A percentile compares a stretch with the other conserved stretches of the same genome.
Conservation (phyloP, 1,140 invertebrate genomes). For the Akabosia matsudoensis region DNA sequence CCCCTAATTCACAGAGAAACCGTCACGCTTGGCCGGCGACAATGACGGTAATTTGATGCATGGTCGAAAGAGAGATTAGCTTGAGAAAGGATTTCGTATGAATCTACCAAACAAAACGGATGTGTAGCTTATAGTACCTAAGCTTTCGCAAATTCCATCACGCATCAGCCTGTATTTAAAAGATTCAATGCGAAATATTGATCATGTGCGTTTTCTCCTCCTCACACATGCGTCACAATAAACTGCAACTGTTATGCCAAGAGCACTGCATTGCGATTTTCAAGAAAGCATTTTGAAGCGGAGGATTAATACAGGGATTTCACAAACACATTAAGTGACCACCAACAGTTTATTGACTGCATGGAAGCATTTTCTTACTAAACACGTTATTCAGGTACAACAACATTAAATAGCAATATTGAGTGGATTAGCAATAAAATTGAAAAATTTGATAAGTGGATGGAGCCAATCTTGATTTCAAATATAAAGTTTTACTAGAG, state of each 20-base stretch:
- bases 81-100: neutral
- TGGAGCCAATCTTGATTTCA: no score
- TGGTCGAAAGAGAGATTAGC: neutral
- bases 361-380: neutral
- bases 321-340: neutral
- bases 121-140: neutral
- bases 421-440: no score
- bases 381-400: neutral
- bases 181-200: no score
- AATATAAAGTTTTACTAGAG: no score
- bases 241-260: no score
- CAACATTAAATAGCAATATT: neutral
- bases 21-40: neutral
- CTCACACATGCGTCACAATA: no score
- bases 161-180: no score
- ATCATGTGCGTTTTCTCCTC: no score
- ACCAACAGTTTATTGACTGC: neutral
- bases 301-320: neutral
- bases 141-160: neutral
- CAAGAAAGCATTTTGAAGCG: neutral
- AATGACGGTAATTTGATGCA: neutral
- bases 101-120: neutral
- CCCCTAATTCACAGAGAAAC: neutral
- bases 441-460: no score
- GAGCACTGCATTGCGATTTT: no score